A percentile compares a stretch with the other conserved stretches of the same genome.
Evolutionary conservation across 2,888 invertebrate species (phyloP).

Genomic region (Pyralis farinalis): DNA sequence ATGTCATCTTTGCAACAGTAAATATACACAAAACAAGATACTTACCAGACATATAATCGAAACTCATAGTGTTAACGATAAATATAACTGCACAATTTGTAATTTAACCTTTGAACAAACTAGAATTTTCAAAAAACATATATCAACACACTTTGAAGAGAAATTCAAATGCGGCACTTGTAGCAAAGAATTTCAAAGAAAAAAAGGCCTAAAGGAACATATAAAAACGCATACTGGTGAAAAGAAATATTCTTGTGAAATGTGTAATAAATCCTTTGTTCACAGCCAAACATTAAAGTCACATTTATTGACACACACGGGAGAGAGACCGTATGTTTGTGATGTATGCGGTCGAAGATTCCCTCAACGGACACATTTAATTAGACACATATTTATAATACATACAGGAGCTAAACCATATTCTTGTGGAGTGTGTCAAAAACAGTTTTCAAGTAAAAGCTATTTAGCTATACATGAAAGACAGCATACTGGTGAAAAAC

Average conservation of each 20-base stretch:
- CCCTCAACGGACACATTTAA: slow-evolving; percentile 60
- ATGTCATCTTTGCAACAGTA: slow-evolving; percentile 48
- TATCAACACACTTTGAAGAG: slow-evolving; percentile 48
- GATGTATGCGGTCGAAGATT: slow-evolving; percentile 62
- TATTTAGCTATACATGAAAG: slow-evolving; percentile 62
- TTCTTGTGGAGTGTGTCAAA: slow-evolving; percentile 53
- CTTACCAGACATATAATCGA: slow-evolving; percentile 50
- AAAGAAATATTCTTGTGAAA: slow-evolving; percentile 46
- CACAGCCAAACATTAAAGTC: slow-evolving; percentile 68
- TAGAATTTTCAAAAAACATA: slow-evolving; percentile 49
- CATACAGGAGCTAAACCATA: slow-evolving; percentile 60
- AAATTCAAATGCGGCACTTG: slow-evolving; percentile 57
- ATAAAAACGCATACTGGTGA: slow-evolving; percentile 63
- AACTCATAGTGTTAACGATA: slow-evolving; percentile 36
- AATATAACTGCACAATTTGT: slow-evolving; percentile 53
- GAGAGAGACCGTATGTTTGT: slow-evolving; percentile 61
- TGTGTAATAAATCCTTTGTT: slow-evolving; percentile 54
- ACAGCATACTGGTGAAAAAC: slow-evolving; percentile 59
- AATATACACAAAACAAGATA: slow-evolving; percentile 50
- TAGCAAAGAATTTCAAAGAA: slow-evolving; percentile 52
- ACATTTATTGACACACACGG: slow-evolving; percentile 62
- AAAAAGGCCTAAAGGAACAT: slow-evolving; percentile 63
- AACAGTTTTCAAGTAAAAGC: slow-evolving; percentile 66
- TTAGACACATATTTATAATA: slow-evolving; percentile 62
- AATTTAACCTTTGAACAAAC: slow-evolving; percentile 45